phyloP scores from a whole-genome alignment of 1,140 invertebrate genomes.

The Solen grandis region DNA sequence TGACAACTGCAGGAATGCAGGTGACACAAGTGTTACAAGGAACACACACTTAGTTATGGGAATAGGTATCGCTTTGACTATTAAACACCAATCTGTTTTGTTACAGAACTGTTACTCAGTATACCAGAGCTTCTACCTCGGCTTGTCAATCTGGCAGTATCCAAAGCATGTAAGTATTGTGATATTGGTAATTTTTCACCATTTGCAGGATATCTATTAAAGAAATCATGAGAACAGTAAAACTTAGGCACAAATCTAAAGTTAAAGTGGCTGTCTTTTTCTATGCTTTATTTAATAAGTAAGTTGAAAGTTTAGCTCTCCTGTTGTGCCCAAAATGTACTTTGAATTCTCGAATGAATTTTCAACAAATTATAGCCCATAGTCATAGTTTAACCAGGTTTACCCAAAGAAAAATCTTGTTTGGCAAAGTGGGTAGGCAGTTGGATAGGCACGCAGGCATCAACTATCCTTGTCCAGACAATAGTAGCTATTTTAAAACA shows the following conservation, averaged over 20 bases:
- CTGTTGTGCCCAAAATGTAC: background rate
- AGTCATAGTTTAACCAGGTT: too few relatives aligned
- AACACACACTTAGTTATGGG: background rate
- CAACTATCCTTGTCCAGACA: too few relatives aligned
- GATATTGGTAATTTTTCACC: too few relatives aligned
- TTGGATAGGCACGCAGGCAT: too few relatives aligned
- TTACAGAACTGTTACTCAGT: slow-evolving; percentile 76
- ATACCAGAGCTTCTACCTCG: slow-evolving; percentile 78
- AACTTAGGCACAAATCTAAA: background rate
- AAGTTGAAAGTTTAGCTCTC: background rate
- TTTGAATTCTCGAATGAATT: background rate
- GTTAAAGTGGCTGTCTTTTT: background rate
- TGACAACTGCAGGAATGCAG: too few relatives aligned
- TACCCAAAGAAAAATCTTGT: too few relatives aligned
- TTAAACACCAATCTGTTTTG: background rate
- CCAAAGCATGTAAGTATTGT: slow-evolving; percentile 77
- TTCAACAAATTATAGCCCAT: too few relatives aligned
- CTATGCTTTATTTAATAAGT: background rate
- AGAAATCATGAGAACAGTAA: too few relatives aligned
- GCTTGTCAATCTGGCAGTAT: slow-evolving; percentile 76
- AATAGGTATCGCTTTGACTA: background rate
- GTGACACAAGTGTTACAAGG: too few relatives aligned
- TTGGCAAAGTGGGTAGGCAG: too few relatives aligned
- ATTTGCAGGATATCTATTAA: too few relatives aligned
- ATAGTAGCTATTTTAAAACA: too few relatives aligned